These are phyloP conservation scores for Zeugodacus cucurbitae DNA, from an alignment of 1,140 invertebrate genomes.

Conservation along the genomic window DNA sequence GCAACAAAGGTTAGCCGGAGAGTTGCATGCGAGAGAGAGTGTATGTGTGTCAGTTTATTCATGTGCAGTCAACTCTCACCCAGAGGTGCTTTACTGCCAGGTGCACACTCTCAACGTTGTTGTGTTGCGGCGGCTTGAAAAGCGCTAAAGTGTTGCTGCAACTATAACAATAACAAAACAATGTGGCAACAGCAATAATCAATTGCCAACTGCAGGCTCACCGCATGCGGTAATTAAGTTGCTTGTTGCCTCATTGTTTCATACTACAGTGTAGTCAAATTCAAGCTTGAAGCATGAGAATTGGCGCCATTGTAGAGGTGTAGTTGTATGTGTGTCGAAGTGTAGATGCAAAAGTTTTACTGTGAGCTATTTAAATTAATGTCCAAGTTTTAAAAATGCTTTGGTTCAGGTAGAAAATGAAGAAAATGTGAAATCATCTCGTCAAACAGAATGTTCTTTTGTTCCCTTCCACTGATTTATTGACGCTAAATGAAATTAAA, in stretches of 20 bases:
- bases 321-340: no score
- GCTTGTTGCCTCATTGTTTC: not conserved
- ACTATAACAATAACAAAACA: not conserved
- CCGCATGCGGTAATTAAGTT: conserved; percentile 17
- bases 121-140: not conserved
- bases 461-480: no score
- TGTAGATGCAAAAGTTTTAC: no score
- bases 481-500: no score
- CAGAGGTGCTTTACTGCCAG: not conserved
- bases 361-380: no score
- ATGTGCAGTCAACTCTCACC: not conserved
- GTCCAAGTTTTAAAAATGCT: no score
- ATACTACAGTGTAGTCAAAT: not conserved
- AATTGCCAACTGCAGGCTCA: not conserved
- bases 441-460: no score
- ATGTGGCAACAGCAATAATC: not conserved
- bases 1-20: not conserved
- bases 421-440: no score
- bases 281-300: not conserved
- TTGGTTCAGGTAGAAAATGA: no score
- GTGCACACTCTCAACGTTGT: not conserved
- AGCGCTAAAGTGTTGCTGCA: not conserved
- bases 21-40: not conserved
- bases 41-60: not conserved
- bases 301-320: not conserved